Percentiles rank a stretch among this genome's conserved stretches.
phyloP scores from a whole-genome alignment of 2,113 vertebrate genomes.

The Saiga tatarica region DNA sequence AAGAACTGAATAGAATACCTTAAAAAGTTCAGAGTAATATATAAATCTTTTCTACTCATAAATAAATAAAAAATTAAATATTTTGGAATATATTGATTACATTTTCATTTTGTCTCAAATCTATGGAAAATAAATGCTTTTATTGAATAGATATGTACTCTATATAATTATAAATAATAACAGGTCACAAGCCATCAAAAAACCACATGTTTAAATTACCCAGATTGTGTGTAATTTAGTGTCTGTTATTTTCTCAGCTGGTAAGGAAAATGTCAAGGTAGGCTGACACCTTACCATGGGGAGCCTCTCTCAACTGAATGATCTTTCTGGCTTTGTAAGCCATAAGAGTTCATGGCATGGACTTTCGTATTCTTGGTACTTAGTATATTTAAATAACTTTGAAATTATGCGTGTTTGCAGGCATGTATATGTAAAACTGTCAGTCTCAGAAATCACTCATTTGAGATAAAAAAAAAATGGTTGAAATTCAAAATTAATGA shows the following conservation, averaged over 20 bases:
- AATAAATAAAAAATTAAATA: background rate
- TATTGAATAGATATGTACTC: background rate
- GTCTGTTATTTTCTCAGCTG: background rate
- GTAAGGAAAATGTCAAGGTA: background rate
- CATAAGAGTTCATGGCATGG: background rate
- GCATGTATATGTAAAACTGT: background rate
- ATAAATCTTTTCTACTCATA: background rate
- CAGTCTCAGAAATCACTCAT: background rate
- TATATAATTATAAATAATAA: background rate
- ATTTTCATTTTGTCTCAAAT: background rate
- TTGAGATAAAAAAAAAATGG: background rate
- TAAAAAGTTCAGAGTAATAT: background rate
- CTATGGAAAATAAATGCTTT: background rate
- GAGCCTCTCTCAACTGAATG: background rate
- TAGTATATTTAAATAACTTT: background rate
- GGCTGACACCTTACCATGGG: background rate
- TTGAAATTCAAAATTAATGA: background rate
- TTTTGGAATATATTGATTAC: background rate
- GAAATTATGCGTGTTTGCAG: background rate
- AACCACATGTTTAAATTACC: background rate
- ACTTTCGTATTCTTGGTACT: background rate
- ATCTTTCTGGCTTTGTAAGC: background rate
- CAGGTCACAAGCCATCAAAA: background rate
- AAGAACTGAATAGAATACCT: background rate
- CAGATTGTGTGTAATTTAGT: background rate